phyloP scores from a whole-genome alignment of 1,140 invertebrate genomes.

The Dolichoris vasculosae region DNA sequence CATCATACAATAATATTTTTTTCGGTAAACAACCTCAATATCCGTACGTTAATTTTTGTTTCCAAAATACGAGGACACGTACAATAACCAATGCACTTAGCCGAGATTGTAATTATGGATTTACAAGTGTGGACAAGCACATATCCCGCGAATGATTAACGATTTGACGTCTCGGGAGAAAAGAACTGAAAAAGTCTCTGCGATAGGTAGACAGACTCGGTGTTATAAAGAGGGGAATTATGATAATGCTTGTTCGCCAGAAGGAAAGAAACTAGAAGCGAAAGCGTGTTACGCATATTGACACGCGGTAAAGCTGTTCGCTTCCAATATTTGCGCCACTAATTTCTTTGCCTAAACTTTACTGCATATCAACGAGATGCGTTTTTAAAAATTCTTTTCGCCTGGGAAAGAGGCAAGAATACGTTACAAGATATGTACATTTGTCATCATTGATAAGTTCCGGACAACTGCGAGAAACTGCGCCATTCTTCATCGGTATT shows the following conservation, averaged over 20 bases:
- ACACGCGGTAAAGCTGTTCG: background rate
- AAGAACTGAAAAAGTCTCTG: conserved; percentile 57
- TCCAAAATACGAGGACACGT: background rate
- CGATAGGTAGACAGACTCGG: background rate
- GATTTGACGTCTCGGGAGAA: conserved; percentile 61
- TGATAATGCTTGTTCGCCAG: conserved; percentile 51
- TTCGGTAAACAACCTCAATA: background rate
- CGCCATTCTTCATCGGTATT: background rate
- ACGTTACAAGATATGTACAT: background rate
- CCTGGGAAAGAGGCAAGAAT: background rate
- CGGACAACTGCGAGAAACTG: background rate
- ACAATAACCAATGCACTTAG: conserved; percentile 7
- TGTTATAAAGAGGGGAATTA: conserved; percentile 60
- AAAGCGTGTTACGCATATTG: background rate
- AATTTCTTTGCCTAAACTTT: conserved; percentile 28
- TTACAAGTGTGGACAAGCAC: conserved; percentile 61
- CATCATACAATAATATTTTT: background rate
- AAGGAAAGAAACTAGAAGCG: background rate
- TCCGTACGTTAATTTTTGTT: background rate
- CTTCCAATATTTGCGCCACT: conserved; percentile 26
- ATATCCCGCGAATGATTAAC: conserved; percentile 67
- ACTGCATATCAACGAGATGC: background rate
- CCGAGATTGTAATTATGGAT: conserved; percentile 61
- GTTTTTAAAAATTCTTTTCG: conserved; percentile 33
- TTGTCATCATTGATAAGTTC: conserved; percentile 42